Percentiles rank a stretch among this genome's conserved stretches.
Evolutionary conservation across 2,888 invertebrate genomes (phyloP).

Genomic region (Isotomurus palustris): DNA sequence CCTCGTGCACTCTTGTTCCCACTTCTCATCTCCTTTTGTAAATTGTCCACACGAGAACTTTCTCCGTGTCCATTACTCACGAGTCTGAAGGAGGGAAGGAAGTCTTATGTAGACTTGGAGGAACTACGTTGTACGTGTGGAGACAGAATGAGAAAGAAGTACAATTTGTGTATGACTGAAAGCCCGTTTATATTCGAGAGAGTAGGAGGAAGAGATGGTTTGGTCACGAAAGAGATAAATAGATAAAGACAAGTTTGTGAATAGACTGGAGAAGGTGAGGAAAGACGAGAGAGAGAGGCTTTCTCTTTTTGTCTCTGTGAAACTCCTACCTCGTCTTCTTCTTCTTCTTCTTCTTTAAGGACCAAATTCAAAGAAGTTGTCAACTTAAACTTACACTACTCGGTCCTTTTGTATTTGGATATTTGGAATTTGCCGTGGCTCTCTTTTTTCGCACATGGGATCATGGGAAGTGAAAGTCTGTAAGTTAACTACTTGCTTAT

Average conservation of each 20-base stretch:
- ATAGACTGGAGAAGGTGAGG: constrained; percentile 1
- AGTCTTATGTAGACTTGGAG: no score
- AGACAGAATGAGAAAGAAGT: background rate
- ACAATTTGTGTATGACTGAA: background rate
- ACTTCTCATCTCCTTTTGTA: no score
- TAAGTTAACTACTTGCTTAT: constrained; percentile 14
- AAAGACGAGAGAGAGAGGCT: constrained; percentile 4
- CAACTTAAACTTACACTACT: no score
- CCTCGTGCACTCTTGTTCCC: no score
- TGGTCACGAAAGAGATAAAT: constrained; percentile 5
- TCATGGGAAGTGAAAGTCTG: background rate
- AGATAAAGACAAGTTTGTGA: constrained; percentile 8
- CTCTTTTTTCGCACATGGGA: background rate
- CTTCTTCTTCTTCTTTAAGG: background rate
- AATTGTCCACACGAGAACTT: no score
- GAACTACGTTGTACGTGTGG: no score
- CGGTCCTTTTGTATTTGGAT: background rate
- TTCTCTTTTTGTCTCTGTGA: background rate
- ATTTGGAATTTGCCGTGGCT: background rate
- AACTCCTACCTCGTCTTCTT: background rate
- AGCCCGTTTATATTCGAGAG: background rate
- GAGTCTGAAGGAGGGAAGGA: no score
- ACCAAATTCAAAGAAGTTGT: constrained; percentile 13
- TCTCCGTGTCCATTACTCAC: no score
- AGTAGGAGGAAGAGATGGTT: background rate